These are phyloP conservation scores for Spea multiplicata DNA, from an alignment of 2,113 vertebrate species.

Conservation along the genomic window DNA sequence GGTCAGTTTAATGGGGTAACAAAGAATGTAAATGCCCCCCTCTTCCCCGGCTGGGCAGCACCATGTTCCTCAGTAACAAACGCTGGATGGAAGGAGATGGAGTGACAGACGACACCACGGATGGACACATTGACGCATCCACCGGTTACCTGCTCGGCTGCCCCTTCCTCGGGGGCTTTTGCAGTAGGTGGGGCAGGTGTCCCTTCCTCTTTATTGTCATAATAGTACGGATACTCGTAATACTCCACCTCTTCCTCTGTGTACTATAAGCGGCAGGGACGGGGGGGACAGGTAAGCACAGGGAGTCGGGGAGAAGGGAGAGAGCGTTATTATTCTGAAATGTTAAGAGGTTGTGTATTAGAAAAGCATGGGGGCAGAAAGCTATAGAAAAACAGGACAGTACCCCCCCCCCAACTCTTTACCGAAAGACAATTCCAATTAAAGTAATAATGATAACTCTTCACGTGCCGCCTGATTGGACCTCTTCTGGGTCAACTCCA, in stretches of 20 bases:
- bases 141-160: slow-evolving; percentile 53
- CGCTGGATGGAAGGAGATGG: slow-evolving; percentile 33
- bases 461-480: too few relatives aligned
- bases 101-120: slow-evolving; percentile 26
- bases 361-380: not conserved
- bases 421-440: too few relatives aligned
- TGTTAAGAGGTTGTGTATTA: slow-evolving; percentile 28
- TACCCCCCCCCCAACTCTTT: not conserved
- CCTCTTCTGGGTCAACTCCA: too few relatives aligned
- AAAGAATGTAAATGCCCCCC: not conserved
- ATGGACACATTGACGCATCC: slow-evolving; percentile 19
- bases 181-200: slow-evolving; percentile 50
- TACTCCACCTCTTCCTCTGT: slow-evolving; percentile 72
- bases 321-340: slow-evolving; percentile 32
- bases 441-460: too few relatives aligned
- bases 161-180: slow-evolving; percentile 52
- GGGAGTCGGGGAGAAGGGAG: slow-evolving; percentile 33
- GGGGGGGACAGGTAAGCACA: slow-evolving; percentile 32
- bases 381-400: not conserved
- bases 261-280: slow-evolving; percentile 59
- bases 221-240: slow-evolving; percentile 70
- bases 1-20: too few relatives aligned
- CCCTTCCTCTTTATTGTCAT: slow-evolving; percentile 63
- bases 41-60: slow-evolving; percentile 3
- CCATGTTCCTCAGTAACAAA: slow-evolving; percentile 28